Conservation (phyloP, 2,113 vertebrate genomes). For the Rhea americana region DNA sequence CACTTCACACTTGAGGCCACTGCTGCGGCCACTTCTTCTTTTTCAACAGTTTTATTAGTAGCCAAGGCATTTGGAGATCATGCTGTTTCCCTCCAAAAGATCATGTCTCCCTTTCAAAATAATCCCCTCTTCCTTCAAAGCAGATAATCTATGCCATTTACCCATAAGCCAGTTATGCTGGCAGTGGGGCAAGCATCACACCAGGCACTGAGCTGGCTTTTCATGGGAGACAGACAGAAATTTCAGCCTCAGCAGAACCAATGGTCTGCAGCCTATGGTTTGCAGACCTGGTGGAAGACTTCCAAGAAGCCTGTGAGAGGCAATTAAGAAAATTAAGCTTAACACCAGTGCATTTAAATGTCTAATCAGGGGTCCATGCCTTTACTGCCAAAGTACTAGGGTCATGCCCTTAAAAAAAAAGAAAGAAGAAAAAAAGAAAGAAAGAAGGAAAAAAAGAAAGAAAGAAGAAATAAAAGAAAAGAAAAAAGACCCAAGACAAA, state of each 20-base stretch:
- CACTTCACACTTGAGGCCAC: neutral
- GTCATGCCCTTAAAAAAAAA: neutral
- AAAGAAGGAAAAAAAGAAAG: neutral
- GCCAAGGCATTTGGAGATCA: slow-evolving; percentile 30
- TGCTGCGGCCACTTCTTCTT: neutral
- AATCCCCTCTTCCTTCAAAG: slow-evolving; percentile 45
- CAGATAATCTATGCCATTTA: slow-evolving; percentile 52
- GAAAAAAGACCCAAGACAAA: neutral
- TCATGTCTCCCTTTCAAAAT: slow-evolving; percentile 55
- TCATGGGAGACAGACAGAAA: neutral
- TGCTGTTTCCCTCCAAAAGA: slow-evolving; percentile 45
- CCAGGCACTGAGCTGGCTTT: neutral
- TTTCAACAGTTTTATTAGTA: slow-evolving; percentile 20
- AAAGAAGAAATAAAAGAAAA: neutral
- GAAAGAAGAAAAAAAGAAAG: neutral
- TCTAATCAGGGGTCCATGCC: neutral
- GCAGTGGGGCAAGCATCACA: neutral
- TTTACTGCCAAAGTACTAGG: neutral
- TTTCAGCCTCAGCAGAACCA: neutral
- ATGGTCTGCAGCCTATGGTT: neutral
- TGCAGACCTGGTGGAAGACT: neutral
- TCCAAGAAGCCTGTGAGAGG: neutral
- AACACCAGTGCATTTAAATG: neutral
- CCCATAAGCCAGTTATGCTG: slow-evolving; percentile 35
- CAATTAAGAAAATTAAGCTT: neutral